Evolutionary conservation across 2,888 invertebrate genomes (phyloP).

Genomic region (Pristionchus arcanus): DNA sequence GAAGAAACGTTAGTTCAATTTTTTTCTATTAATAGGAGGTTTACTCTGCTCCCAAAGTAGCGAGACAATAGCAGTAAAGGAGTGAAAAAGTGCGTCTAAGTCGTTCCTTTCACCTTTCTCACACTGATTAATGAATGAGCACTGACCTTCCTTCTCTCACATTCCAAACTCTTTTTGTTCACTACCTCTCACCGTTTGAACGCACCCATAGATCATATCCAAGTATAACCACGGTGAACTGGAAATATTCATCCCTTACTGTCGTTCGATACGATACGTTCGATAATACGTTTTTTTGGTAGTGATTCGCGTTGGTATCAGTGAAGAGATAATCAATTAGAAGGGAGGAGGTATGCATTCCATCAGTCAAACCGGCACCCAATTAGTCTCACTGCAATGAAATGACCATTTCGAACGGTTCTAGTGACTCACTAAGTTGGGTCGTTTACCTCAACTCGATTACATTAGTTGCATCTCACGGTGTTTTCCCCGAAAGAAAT

Average conservation of each 20-base stretch:
- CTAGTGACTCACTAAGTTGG: slow-evolving; percentile 13
- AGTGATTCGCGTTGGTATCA: not conserved
- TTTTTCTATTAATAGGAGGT: not conserved
- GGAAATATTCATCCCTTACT: not conserved
- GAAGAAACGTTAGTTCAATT: slow-evolving; percentile 65
- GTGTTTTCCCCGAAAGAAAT: not conserved
- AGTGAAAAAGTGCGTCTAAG: not conserved
- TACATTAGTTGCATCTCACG: not conserved
- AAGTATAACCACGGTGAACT: not conserved
- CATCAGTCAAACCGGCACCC: slow-evolving; percentile 47
- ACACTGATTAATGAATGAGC: slow-evolving; percentile 35
- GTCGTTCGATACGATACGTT: not conserved
- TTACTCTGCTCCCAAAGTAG: not conserved
- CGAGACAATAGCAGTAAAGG: not conserved
- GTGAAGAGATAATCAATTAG: slow-evolving; percentile 43
- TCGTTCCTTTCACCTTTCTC: not conserved
- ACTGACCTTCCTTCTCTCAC: slow-evolving; percentile 29
- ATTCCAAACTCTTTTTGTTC: slow-evolving; percentile 40
- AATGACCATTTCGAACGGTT: slow-evolving; percentile 39
- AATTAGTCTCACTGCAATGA: slow-evolving; percentile 6
- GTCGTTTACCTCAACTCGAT: not conserved
- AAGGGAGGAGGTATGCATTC: slow-evolving; percentile 18
- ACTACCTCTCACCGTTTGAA: not conserved
- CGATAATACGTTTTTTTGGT: not conserved
- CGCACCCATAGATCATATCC: not conserved